These are phyloP conservation scores for Tortrix viridana DNA, from an alignment of 2,888 invertebrate species.

Conservation along the genomic window DNA sequence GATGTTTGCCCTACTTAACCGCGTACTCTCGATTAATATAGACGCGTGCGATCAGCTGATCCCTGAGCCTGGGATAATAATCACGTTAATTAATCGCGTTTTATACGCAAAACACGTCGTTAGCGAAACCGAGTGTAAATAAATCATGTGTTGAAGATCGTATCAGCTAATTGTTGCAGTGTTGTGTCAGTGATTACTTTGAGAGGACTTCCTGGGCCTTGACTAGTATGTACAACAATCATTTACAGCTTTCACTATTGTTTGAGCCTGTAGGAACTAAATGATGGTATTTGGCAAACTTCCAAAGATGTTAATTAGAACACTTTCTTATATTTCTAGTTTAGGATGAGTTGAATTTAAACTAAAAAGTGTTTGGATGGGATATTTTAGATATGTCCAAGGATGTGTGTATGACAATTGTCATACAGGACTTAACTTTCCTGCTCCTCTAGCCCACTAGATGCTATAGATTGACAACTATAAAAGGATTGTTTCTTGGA, in stretches of 20 bases:
- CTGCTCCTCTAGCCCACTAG: background rate
- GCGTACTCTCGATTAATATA: slow-evolving; percentile 78
- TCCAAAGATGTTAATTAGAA: slow-evolving; percentile 71
- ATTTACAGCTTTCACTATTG: slow-evolving; percentile 40
- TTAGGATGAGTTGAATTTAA: slow-evolving; percentile 46
- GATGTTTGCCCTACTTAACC: slow-evolving; percentile 81
- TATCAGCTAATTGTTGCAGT: slow-evolving; percentile 17
- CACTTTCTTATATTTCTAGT: slow-evolving; percentile 62
- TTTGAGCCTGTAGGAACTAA: slow-evolving; percentile 38
- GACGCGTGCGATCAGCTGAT: slow-evolving; percentile 81
- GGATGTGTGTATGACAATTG: slow-evolving; percentile 19
- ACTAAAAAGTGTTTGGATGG: slow-evolving; percentile 35
- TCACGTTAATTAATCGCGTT: slow-evolving; percentile 51
- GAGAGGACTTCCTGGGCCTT: slow-evolving; percentile 30
- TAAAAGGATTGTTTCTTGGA: too few relatives aligned
- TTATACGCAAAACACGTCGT: slow-evolving; percentile 21
- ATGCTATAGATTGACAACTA: too few relatives aligned
- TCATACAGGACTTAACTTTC: background rate
- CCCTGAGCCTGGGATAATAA: slow-evolving; percentile 62
- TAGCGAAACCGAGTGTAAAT: slow-evolving; percentile 29
- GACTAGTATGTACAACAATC: slow-evolving; percentile 38
- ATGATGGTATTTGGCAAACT: slow-evolving; percentile 63
- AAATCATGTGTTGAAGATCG: slow-evolving; percentile 14
- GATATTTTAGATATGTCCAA: slow-evolving; percentile 29
- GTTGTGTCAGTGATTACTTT: slow-evolving; percentile 31